Conservation (phyloP, 2,113 vertebrate genomes). For the Ictidomys tridecemlineatus region DNA sequence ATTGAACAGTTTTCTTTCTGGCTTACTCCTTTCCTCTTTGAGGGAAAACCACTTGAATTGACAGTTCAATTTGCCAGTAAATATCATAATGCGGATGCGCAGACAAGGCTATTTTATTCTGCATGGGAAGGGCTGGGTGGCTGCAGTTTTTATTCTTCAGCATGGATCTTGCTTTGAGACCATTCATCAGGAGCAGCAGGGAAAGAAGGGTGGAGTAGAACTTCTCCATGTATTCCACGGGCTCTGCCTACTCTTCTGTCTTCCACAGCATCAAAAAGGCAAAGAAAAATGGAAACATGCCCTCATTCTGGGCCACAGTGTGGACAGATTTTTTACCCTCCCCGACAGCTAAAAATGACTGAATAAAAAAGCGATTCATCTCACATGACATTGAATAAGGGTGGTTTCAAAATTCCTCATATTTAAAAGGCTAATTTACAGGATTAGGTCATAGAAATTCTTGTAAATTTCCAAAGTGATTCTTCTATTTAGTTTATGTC, state of each 20-base stretch:
- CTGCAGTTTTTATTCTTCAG: background rate
- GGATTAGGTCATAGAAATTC: slow-evolving; percentile 68
- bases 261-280: background rate
- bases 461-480: slow-evolving; percentile 60
- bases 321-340: background rate
- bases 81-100: background rate
- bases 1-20: background rate
- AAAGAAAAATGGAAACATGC: background rate
- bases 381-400: slow-evolving; percentile 62
- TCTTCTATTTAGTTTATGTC: slow-evolving; percentile 31
- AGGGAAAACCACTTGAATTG: slow-evolving; percentile 50
- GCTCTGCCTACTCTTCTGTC: background rate
- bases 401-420: slow-evolving; percentile 63
- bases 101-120: background rate
- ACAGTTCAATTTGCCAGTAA: slow-evolving; percentile 57
- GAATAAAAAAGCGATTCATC: slow-evolving; percentile 37
- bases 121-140: background rate
- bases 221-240: background rate
- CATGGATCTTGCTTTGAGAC: background rate
- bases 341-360: slow-evolving; percentile 24
- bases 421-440: slow-evolving; percentile 64
- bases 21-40: background rate
- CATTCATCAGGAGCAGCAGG: background rate
- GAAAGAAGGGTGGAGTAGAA: background rate
- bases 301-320: background rate